A percentile compares a stretch with the other conserved stretches of the same genome.
Conservation (phyloP, 2,113 vertebrate genomes). For the Gallinago undulata region DNA sequence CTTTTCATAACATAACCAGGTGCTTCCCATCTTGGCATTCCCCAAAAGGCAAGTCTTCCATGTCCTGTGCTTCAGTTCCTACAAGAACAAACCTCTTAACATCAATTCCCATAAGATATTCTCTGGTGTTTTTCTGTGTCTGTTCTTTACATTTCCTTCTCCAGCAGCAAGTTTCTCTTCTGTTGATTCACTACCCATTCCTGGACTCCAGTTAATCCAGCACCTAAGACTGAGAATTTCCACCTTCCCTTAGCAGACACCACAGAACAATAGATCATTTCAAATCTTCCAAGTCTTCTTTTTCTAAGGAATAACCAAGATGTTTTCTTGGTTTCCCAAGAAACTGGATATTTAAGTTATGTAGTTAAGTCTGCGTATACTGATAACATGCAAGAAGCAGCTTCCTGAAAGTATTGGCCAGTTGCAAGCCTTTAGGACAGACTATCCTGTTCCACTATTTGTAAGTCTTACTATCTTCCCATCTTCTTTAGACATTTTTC, state of each 20-base stretch:
- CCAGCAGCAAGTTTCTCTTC: neutral
- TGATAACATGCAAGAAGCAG: neutral
- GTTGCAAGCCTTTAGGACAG: neutral
- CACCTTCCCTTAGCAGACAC: neutral
- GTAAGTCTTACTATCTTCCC: neutral
- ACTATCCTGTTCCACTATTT: neutral
- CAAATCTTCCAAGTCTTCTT: neutral
- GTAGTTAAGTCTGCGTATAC: neutral
- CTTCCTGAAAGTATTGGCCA: neutral
- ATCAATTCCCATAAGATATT: neutral
- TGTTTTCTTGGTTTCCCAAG: neutral
- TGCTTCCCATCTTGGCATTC: neutral
- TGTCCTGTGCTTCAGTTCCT: neutral
- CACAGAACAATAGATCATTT: neutral
- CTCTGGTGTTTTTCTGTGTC: neutral
- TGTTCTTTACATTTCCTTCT: neutral
- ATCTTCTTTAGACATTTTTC: neutral
- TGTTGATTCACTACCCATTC: neutral
- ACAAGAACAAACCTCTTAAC: neutral
- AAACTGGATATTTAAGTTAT: neutral
- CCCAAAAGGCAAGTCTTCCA: neutral
- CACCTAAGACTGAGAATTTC: neutral
- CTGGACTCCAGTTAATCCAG: neutral
- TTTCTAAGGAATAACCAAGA: neutral
- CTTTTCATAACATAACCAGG: neutral